These are phyloP conservation scores for Euleptes europaea DNA, from an alignment of 2,113 vertebrate species.

Conservation along the genomic window DNA sequence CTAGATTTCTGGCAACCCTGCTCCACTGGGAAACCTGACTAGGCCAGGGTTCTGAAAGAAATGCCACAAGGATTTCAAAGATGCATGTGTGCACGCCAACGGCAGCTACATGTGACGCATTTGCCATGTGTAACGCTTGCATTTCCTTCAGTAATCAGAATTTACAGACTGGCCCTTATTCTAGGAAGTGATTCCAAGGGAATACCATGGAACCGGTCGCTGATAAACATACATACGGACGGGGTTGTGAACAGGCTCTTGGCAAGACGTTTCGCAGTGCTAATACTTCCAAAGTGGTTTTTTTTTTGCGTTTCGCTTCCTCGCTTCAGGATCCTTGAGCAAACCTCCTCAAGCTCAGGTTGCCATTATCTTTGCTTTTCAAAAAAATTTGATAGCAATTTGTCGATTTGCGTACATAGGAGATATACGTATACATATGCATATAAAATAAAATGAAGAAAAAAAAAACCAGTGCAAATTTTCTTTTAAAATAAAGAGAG, in stretches of 20 bases:
- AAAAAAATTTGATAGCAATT: constrained; percentile 42
- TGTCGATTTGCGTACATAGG: constrained; percentile 33
- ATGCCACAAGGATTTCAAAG: neutral
- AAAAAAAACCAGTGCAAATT: constrained; percentile 74
- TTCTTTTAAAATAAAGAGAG: neutral
- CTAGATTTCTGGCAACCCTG: no score
- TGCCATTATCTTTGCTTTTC: constrained; percentile 21
- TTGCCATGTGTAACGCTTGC: neutral
- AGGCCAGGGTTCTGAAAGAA: neutral
- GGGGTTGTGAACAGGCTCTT: constrained; percentile 40
- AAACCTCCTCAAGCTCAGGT: constrained; percentile 12
- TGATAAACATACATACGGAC: neutral
- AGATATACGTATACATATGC: neutral
- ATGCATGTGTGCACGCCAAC: neutral
- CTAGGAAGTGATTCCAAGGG: neutral
- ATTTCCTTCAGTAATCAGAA: neutral
- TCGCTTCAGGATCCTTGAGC: constrained; percentile 39
- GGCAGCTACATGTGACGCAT: neutral
- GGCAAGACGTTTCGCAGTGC: constrained; percentile 62
- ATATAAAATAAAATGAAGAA: constrained; percentile 7
- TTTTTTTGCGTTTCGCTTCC: constrained; percentile 33
- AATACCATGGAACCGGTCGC: neutral
- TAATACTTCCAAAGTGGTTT: constrained; percentile 55
- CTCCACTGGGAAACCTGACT: no score
- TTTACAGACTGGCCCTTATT: neutral